Base-by-base conservation (phyloP, 2,888 invertebrate genomes). In the Horisme vitalbata region DNA sequence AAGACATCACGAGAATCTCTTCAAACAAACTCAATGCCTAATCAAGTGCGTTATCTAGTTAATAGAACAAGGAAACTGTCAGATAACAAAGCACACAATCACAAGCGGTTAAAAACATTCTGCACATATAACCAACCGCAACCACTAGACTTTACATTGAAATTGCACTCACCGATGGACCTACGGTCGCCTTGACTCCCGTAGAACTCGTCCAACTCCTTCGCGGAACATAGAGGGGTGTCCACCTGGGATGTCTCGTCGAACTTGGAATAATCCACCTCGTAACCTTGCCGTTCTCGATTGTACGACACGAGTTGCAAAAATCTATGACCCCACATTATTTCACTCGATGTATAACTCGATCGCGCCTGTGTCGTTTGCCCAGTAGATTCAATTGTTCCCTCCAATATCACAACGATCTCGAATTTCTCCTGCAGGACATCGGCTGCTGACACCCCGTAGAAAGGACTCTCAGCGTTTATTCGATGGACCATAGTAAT, bases 401-500 rank as follows among this genome's bases (percentile, higher is more conserved):
- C 96, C 77, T 96, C 96, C 52, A 96, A 88, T 58, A 96, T 93
- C 12, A 95, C 95, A 30, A 96, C 94, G 69, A 97, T 90, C 83
- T 96, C 93, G 75, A 96, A 96, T 60, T 94, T 93, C 65, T 97
- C 94, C 60, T 93, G 93, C 27, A 95, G 89, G 68, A 97, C 92
- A 71, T 96, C 96, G 27, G 95, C 94, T 0, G 96, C 95, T 0
- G 95, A 94, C 69, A 97, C 93, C 45, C 94, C 93, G 81, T 94
- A 97, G 63, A 98, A 94, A 0, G 98, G 98, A 69, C 96, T 96
- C 20, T 91, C 87, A 0, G 91, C 93, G 74, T 97, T 94, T 70
- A 98, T 97, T 68, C 92, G 92, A 75, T 98, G 98, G 23, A 96
- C 95, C 68, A 97, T 94, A 1, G 96, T 96, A 74, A 96, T 95